Percentiles rank a stretch among this genome's conserved stretches.
phyloP scores from a whole-genome alignment of 2,888 invertebrate species.

The Eristalis arbustorum region DNA sequence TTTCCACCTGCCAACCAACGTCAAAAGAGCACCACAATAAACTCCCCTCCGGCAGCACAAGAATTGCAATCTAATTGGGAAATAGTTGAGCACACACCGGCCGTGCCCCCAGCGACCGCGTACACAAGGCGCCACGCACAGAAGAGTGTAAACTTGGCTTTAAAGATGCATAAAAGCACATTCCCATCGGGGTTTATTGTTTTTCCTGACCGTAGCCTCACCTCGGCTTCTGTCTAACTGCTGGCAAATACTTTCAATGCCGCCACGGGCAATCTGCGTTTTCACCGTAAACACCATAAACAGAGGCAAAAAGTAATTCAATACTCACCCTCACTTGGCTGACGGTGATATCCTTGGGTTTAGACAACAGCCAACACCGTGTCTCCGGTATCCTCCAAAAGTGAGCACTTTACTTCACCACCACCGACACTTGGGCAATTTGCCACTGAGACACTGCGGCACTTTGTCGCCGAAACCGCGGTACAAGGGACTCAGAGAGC shows the following conservation, averaged over 20 bases:
- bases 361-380: neutral
- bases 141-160: no score
- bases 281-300: neutral
- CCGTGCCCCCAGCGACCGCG: no score
- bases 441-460: neutral
- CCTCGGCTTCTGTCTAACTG: neutral
- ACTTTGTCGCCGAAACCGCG: neutral
- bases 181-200: neutral
- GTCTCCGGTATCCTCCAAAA: no score
- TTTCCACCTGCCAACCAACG: no score
- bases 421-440: neutral
- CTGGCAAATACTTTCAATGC: neutral
- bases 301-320: neutral
- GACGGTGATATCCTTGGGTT: neutral
- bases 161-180: neutral
- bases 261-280: neutral
- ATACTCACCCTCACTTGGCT: neutral
- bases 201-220: neutral
- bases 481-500: neutral
- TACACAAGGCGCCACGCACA: no score
- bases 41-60: no score
- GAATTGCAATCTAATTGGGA: no score
- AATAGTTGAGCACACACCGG: no score
- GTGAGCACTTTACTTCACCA: no score
- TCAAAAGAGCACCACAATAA: no score